Percentiles rank a stretch among this genome's conserved stretches.
These are phyloP conservation scores for Coluber constrictor DNA, from an alignment of 2,797 vertebrate species.

Conservation along the genomic window DNA sequence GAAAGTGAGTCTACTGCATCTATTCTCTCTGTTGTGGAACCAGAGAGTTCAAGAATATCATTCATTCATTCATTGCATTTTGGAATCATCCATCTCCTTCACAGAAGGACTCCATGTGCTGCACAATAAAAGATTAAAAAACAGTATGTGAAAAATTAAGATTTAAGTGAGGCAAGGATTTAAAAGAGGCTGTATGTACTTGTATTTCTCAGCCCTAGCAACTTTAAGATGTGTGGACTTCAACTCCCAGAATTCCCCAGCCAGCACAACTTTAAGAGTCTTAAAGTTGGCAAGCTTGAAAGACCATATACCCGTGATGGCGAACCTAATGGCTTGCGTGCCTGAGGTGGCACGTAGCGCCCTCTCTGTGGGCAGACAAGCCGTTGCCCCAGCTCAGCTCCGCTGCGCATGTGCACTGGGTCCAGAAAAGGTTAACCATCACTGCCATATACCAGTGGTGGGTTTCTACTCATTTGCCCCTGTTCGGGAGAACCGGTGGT, in stretches of 20 bases:
- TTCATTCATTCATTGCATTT: not conserved
- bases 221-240: not conserved
- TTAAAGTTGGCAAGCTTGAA: not conserved
- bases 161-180: not conserved
- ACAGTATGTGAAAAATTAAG: not conserved
- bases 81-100: not conserved
- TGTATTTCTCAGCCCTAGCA: not conserved
- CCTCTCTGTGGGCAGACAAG: no score
- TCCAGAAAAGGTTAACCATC: no score
- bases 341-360: no score
- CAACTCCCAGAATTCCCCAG: not conserved
- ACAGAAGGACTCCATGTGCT: not conserved
- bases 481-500: no score
- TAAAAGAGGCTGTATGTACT: not conserved
- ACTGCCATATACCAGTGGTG: no score
- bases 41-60: not conserved
- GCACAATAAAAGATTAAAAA: not conserved
- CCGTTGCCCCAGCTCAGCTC: no score
- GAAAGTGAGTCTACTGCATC: not conserved
- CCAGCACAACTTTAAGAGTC: not conserved
- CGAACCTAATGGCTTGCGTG: no score
- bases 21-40: not conserved
- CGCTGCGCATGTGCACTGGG: no score
- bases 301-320: not conserved
- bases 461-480: no score